Percentiles rank a stretch among this genome's conserved stretches.
phyloP scores from a whole-genome alignment of 2,888 invertebrate genomes.

The Andrena bucephala region DNA sequence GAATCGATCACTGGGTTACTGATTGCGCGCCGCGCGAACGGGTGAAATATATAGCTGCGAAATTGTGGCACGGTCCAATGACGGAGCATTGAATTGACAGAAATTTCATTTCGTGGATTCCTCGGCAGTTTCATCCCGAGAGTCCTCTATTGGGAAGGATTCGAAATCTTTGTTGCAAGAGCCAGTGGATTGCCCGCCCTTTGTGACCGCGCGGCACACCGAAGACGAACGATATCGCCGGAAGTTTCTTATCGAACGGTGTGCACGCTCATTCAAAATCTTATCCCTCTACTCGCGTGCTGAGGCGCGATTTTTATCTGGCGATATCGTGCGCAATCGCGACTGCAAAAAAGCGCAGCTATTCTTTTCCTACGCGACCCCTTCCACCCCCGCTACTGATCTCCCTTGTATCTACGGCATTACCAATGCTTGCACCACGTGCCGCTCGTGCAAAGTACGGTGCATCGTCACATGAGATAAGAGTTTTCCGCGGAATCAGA shows the following conservation, averaged over 20 bases:
- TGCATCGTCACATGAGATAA: slow-evolving; percentile 55
- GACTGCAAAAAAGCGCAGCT: slow-evolving; percentile 16
- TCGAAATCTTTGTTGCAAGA: background rate
- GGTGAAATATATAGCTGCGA: no score
- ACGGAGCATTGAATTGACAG: background rate
- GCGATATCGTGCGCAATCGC: slow-evolving; percentile 25
- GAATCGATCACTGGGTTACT: no score
- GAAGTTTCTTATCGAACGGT: slow-evolving; percentile 29
- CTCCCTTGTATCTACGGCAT: slow-evolving; percentile 18
- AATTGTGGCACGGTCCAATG: background rate
- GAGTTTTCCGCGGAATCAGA: slow-evolving; percentile 56
- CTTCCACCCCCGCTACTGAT: background rate
- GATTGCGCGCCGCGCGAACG: no score
- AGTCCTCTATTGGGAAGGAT: background rate
- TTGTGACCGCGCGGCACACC: background rate
- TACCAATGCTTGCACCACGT: slow-evolving; percentile 39
- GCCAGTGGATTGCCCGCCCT: background rate
- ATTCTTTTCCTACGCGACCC: slow-evolving; percentile 5
- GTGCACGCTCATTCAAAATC: slow-evolving; percentile 34
- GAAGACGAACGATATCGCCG: slow-evolving; percentile 2
- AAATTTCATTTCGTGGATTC: background rate
- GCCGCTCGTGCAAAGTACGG: slow-evolving; percentile 21
- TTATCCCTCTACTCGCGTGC: slow-evolving; percentile 4
- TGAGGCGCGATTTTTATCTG: slow-evolving; percentile 30
- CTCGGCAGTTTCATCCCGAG: background rate